A percentile compares a stretch with the other conserved stretches of the same genome.
Evolutionary conservation across 2,797 vertebrate genomes (phyloP).

Genomic region (Sebastes alutus): DNA sequence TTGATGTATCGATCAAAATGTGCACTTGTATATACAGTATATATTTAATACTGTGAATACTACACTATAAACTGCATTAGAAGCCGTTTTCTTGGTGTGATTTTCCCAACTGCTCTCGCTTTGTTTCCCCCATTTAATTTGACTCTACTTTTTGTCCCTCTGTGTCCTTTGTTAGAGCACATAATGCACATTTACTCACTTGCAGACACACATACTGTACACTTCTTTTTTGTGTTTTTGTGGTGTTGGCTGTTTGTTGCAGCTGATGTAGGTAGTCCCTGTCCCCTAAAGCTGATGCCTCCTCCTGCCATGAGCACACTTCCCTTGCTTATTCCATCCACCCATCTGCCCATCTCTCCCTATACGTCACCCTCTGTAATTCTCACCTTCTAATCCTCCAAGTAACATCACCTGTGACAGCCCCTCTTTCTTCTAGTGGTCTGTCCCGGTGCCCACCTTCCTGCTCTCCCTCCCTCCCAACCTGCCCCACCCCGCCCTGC

Average conservation of each 20-base stretch:
- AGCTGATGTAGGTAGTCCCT: slow-evolving; percentile 33
- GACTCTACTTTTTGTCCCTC: slow-evolving; percentile 6
- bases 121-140: slow-evolving; percentile 27
- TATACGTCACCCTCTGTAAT: not conserved
- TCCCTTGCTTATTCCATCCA: slow-evolving; percentile 53
- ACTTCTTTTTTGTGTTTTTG: slow-evolving; percentile 29
- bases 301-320: slow-evolving; percentile 52
- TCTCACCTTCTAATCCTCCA: slow-evolving; percentile 8
- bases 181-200: slow-evolving; percentile 7
- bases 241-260: slow-evolving; percentile 57
- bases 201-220: not conserved
- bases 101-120: slow-evolving; percentile 10
- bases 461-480: slow-evolving; percentile 23
- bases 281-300: slow-evolving; percentile 42
- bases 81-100: slow-evolving; percentile 48
- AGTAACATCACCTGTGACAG: slow-evolving; percentile 21
- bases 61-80: not conserved
- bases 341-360: slow-evolving; percentile 51
- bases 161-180: slow-evolving; percentile 10
- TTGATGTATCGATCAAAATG: not conserved
- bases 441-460: slow-evolving; percentile 6
- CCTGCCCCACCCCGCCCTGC: slow-evolving; percentile 25
- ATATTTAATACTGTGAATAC: not conserved
- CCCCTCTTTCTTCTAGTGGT: slow-evolving; percentile 17
- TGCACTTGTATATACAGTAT: not conserved